Evolutionary conservation across 2,113 vertebrate genomes (phyloP).

Genomic region (Hemicordylus capensis): DNA sequence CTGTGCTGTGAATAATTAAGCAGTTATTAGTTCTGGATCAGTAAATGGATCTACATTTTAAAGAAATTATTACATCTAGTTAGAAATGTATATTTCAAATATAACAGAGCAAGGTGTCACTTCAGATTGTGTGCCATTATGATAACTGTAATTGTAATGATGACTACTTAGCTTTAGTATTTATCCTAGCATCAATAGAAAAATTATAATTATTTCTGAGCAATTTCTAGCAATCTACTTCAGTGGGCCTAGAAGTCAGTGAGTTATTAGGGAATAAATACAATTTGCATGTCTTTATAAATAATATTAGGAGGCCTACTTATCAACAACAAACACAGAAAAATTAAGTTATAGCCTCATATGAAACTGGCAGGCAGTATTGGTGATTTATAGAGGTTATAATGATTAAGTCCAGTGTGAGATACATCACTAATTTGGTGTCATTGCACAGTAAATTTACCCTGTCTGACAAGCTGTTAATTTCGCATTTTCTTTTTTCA

Average conservation of each 20-base stretch:
- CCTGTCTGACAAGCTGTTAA: neutral
- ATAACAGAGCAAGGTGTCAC: conserved; percentile 54
- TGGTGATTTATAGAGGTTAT: conserved; percentile 15
- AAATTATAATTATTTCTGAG: conserved; percentile 42
- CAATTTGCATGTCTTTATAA: conserved; percentile 22
- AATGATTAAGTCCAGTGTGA: conserved; percentile 16
- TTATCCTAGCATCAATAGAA: conserved; percentile 29
- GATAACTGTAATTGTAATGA: conserved; percentile 61
- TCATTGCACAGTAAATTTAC: conserved; percentile 3
- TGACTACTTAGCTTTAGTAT: conserved; percentile 53
- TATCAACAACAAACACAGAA: conserved; percentile 3
- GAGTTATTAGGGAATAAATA: conserved; percentile 31
- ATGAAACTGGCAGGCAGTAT: conserved; percentile 3
- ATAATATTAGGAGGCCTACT: conserved; percentile 19
- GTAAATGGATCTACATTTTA: neutral
- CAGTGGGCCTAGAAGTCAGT: neutral
- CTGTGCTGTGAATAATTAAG: conserved; percentile 2
- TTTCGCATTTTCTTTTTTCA: conserved; percentile 7
- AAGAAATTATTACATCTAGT: too few relatives aligned
- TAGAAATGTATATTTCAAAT: too few relatives aligned
- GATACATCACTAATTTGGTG: conserved; percentile 25
- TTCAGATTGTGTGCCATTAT: conserved; percentile 57
- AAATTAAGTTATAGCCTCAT: conserved; percentile 13
- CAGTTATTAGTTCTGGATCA: conserved; percentile 8
- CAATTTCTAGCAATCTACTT: conserved; percentile 43